Evolutionary conservation across 2,888 invertebrate genomes (phyloP).

Genomic region (Melieria crassipennis): DNA sequence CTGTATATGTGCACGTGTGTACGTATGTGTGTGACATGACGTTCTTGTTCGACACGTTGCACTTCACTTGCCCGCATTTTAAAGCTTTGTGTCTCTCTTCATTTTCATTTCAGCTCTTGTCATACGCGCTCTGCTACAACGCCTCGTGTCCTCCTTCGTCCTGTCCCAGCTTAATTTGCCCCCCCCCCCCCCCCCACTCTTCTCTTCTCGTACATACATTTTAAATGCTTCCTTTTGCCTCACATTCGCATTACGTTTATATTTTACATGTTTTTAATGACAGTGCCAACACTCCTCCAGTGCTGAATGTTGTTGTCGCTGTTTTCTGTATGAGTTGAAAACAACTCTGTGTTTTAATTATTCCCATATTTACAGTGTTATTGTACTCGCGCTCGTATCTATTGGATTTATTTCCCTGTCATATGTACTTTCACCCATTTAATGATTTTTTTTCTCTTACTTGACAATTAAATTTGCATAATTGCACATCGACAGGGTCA

Average conservation of each 20-base stretch:
- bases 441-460: too few relatives aligned
- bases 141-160: too few relatives aligned
- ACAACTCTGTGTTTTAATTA: slow-evolving; percentile 25
- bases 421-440: neutral
- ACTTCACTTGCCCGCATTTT: too few relatives aligned
- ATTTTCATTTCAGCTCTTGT: too few relatives aligned
- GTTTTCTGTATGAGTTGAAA: slow-evolving; percentile 6
- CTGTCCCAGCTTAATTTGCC: neutral
- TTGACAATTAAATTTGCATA: too few relatives aligned
- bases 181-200: neutral
- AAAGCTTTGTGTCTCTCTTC: too few relatives aligned
- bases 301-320: neutral
- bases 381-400: too few relatives aligned
- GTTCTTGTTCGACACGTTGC: too few relatives aligned
- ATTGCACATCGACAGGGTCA: too few relatives aligned
- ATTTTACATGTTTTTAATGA: neutral
- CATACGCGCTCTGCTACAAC: too few relatives aligned
- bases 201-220: too few relatives aligned
- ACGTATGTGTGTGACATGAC: neutral
- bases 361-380: slow-evolving; percentile 15
- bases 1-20: neutral
- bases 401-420: neutral
- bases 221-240: neutral
- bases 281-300: neutral
- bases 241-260: neutral